Evolutionary conservation across 2,113 vertebrate genomes (phyloP).

Genomic region (Dipodomys stephensi): DNA sequence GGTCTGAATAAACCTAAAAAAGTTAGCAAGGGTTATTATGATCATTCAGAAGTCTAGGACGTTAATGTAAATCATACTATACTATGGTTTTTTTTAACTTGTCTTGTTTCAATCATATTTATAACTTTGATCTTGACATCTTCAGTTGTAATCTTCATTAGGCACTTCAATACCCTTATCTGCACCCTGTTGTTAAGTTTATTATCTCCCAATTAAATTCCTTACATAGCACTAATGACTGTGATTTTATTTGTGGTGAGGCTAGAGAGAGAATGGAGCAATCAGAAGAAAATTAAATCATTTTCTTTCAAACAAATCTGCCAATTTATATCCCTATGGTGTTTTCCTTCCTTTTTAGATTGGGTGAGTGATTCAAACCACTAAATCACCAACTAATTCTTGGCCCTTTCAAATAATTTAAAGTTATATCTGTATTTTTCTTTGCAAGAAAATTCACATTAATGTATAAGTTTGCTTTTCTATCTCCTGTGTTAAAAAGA

Average conservation of each 20-base stretch:
- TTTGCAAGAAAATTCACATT: not conserved
- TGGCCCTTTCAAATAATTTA: not conserved
- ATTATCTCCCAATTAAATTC: not conserved
- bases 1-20: not conserved
- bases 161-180: not conserved
- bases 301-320: not conserved
- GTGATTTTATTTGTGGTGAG: not conserved
- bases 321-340: not conserved
- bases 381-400: not conserved
- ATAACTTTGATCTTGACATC: not conserved
- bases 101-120: not conserved
- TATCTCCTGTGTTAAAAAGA: not conserved
- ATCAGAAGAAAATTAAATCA: not conserved
- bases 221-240: not conserved
- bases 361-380: not conserved
- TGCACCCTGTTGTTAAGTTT: not conserved
- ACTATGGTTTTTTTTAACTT: not conserved
- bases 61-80: not conserved
- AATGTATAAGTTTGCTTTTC: not conserved
- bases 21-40: not conserved
- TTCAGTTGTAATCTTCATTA: not conserved
- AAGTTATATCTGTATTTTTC: not conserved
- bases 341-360: not conserved
- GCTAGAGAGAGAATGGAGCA: not conserved
- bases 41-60: not conserved